These are phyloP conservation scores for Rhamnusium bicolor DNA, from an alignment of 2,888 invertebrate species.

Conservation along the genomic window DNA sequence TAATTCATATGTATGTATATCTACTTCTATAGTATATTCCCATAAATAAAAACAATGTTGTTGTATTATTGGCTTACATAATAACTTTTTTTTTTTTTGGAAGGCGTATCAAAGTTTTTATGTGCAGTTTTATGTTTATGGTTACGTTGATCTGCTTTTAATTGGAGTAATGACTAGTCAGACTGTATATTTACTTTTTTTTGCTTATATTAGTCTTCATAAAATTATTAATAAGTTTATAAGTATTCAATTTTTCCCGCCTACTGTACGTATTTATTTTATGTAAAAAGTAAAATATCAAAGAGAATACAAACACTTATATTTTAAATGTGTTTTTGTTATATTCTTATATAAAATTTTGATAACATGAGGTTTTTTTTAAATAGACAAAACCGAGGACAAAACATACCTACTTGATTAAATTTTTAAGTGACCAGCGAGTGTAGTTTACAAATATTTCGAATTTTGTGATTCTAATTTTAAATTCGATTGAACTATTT, in stretches of 20 bases:
- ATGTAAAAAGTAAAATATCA: too few species aligned
- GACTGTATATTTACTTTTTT: constrained; percentile 21
- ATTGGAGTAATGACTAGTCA: constrained; percentile 7
- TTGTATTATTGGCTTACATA: not conserved
- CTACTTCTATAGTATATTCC: too few species aligned
- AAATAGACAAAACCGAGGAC: too few species aligned
- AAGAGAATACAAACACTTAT: too few species aligned
- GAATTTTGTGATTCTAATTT: not conserved
- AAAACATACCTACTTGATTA: not conserved
- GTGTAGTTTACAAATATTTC: not conserved
- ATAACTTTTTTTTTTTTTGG: not conserved
- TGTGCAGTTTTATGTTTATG: constrained; percentile 21
- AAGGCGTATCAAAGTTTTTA: not conserved
- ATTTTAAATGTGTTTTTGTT: too few species aligned
- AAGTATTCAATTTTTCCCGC: too few species aligned
- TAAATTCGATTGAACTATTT: not conserved
- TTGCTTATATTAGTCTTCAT: not conserved
- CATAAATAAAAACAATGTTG: not conserved
- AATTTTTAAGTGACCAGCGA: not conserved
- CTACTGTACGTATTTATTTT: too few species aligned
- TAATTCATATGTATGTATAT: not conserved
- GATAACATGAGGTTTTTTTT: too few species aligned
- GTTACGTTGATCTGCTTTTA: constrained; percentile 21
- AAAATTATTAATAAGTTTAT: constrained; percentile 17
- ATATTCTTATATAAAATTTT: too few species aligned